Evolutionary conservation across 2,888 invertebrate species (phyloP), one percentile per base, ranked within the genome.

Genomic region (Ferrisia virgata): DNA sequence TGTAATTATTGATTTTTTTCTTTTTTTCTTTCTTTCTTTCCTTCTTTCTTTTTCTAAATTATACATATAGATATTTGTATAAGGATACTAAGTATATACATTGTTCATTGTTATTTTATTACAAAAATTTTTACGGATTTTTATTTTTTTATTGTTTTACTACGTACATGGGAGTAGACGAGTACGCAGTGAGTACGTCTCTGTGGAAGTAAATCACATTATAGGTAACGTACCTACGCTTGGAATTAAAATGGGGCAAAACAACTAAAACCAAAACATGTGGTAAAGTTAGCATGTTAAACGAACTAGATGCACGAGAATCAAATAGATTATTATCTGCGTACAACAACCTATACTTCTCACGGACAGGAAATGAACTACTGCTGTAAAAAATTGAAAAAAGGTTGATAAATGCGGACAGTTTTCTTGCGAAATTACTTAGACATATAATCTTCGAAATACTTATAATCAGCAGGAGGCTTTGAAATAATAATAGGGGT

Each of bases 391-490:
- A 80, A 82, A 82, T 64, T 58, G 58, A 82, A 82, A 82, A 80
- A 82, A 82, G 82, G 82, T 82, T 82, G 53, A 58, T 58, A 39
- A 58, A 58, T 64, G 58, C 58, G 64, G 69, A 82, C 36, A 39
- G 64, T 39, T 64, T 58, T 64, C 82, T 82, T 58, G 82, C 82
- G 36, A 82, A 82, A 82, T 82, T 64, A 82, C 58, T 82, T 22
- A 53, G 82, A 82, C 64, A 11, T 82, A 82, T 82, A 82, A 82
- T 82, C 82, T 82, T 76, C 31, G 58, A 82, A 64, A 53, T 53
- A n/a, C n/a, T n/a, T n/a, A 69, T 82, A 82, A 82, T 82, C 82
- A 82, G 82, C 64, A 39, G 82, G 64, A 82, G 82, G 82, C 64
- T 64, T 82, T 25, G 36, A 82, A 64, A 82, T 82, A 82, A 82